phyloP scores from a whole-genome alignment of 1,140 invertebrate genomes.

The Lordiphosa stackelbergi region DNA sequence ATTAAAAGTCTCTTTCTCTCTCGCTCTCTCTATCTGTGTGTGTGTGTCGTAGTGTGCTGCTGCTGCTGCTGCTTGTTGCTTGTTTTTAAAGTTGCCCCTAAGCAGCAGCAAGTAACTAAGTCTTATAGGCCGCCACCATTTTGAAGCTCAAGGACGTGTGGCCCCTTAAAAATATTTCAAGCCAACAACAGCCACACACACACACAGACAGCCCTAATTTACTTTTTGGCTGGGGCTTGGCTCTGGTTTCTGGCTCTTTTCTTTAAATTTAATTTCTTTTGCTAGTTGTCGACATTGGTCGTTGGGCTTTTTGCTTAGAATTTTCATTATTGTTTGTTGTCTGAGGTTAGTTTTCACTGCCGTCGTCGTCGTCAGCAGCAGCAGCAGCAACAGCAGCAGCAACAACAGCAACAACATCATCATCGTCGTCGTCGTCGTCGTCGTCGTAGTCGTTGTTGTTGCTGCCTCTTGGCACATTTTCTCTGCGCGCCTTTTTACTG shows the following conservation, averaged over 20 bases:
- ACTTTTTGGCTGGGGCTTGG: slow-evolving; percentile 29
- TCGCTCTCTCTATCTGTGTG: slow-evolving; percentile 16
- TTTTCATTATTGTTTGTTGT: slow-evolving; percentile 75
- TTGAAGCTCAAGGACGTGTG: slow-evolving; percentile 62
- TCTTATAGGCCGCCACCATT: slow-evolving; percentile 6
- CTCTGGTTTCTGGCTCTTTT: slow-evolving; percentile 43
- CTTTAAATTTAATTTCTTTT: slow-evolving; percentile 75
- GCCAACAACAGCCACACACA: slow-evolving; percentile 32
- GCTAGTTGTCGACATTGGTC: slow-evolving; percentile 55
- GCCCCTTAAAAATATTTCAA: slow-evolving; percentile 19
- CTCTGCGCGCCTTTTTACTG: slow-evolving; percentile 59
- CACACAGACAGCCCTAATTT: slow-evolving; percentile 43
- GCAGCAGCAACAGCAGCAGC: slow-evolving; percentile 26
- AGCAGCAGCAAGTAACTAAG: slow-evolving; percentile 6
- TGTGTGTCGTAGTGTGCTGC: slow-evolving; percentile 18
- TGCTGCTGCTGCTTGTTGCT: slow-evolving; percentile 18
- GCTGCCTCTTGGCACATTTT: slow-evolving; percentile 70
- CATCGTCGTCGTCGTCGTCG: background rate
- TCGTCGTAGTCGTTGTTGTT: slow-evolving; percentile 4
- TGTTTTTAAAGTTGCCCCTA: slow-evolving; percentile 39
- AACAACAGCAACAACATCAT: slow-evolving; percentile 8
- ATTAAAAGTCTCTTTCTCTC: slow-evolving; percentile 52
- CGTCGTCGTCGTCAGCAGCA: slow-evolving; percentile 29
- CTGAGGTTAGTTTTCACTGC: slow-evolving; percentile 74
- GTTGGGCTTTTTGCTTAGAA: slow-evolving; percentile 60